A percentile compares a stretch with the other conserved stretches of the same genome.
Evolutionary conservation across 2,113 vertebrate species (phyloP).

Genomic region (Orycteropus afer): DNA sequence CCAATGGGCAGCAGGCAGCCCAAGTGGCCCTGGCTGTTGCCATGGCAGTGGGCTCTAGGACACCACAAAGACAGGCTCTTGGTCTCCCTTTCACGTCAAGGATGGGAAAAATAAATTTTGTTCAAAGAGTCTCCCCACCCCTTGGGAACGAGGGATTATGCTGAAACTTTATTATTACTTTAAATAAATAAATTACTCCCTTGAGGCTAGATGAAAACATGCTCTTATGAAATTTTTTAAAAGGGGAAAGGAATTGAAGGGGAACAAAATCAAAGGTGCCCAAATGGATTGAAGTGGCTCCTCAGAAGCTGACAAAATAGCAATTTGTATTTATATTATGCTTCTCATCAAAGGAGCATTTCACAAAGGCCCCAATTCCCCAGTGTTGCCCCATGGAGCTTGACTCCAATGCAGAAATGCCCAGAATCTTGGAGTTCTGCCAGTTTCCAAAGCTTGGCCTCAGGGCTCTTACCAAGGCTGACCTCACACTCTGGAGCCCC

Average conservation of each 20-base stretch:
- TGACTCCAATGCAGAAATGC: not conserved
- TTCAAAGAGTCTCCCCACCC: slow-evolving; percentile 67
- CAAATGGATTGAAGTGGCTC: slow-evolving; percentile 77
- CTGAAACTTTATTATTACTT: slow-evolving; percentile 81
- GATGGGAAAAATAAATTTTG: slow-evolving; percentile 81
- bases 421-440: not conserved
- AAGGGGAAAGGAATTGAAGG: slow-evolving; percentile 62
- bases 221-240: slow-evolving; percentile 76
- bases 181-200: slow-evolving; percentile 82
- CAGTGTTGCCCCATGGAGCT: slow-evolving; percentile 7
- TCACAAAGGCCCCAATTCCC: slow-evolving; percentile 51
- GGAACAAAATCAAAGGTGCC: slow-evolving; percentile 80
- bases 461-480: slow-evolving; percentile 5
- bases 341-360: slow-evolving; percentile 66
- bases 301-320: slow-evolving; percentile 74
- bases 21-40: slow-evolving; percentile 17
- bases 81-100: slow-evolving; percentile 68
- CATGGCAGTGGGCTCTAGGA: slow-evolving; percentile 48
- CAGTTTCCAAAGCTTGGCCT: slow-evolving; percentile 41
- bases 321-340: slow-evolving; percentile 74
- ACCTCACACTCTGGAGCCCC: not conserved
- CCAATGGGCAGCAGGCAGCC: not conserved
- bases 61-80: not conserved
- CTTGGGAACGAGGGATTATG: slow-evolving; percentile 71
- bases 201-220: slow-evolving; percentile 79